Base-by-base conservation (phyloP, 2,113 vertebrate genomes). In the Grus americana region DNA sequence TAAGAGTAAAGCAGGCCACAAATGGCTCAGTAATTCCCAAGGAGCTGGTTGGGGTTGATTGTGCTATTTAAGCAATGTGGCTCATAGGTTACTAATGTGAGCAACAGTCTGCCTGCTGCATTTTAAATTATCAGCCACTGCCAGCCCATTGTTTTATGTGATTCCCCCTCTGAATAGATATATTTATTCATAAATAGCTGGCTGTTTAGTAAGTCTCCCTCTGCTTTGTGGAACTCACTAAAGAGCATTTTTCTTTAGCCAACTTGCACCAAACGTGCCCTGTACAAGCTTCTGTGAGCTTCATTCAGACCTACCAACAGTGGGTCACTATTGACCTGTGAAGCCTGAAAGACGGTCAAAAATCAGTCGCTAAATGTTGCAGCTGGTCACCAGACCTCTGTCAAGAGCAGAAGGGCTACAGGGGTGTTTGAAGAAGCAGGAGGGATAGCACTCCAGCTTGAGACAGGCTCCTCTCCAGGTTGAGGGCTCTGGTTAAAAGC, bases 61-160 rank as follows among this genome's bases (percentile, higher is more conserved):
- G 76, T 89, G 54, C 88, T 91, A 10, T 95, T 96, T 92, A 93
- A 95, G 73, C 0, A 0, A 23, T n/a, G 40, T n/a, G 62, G 75
- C 86, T 91, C 27, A 1, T 29, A 94, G 83, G 76, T 92, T 96
- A 91, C 92, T 93, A 92, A 91, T 93, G 92, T 1, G 1, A 96
- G 38, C 46, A 92, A 66, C 63, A 80, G 88, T 19, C 91, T 87
- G 88, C 52, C 76, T 93, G 73, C 68, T 91, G 70, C 83, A 93
- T 96, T 96, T 91, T 91, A 93, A 96, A 96, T 93, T 85, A 72
- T 36, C 70, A 97, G 42, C 80, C 84, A 55, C 62, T 87, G 80
- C 78, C 89, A 97, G 66, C 46, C 73, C 78, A 79, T 58, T 95
- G 76, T 87, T 95, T 95, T 89, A 93, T 73, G 49, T 32, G 32